Evolutionary conservation across 2,888 invertebrate species (phyloP).

Genomic region (Seladonia tumulorum): DNA sequence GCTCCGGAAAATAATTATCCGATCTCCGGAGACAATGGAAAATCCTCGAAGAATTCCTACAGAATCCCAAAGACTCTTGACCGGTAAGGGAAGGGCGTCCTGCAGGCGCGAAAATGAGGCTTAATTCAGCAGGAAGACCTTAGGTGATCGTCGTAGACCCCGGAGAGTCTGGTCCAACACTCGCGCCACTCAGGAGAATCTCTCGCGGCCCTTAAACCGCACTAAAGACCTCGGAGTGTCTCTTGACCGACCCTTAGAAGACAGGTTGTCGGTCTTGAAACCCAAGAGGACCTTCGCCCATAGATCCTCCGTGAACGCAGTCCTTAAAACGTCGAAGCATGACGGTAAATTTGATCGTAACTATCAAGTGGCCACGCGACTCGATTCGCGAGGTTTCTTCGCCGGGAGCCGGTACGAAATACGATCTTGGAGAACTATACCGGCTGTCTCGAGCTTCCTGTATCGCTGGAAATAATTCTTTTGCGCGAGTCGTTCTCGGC

Average conservation of each 20-base stretch:
- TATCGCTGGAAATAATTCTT: conserved; percentile 10
- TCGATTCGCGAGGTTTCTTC: conserved; percentile 17
- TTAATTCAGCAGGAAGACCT: not conserved
- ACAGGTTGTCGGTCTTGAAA: not conserved
- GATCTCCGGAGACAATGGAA: not conserved
- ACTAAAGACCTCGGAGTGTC: not conserved
- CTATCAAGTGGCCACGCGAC: not conserved
- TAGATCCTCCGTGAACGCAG: not conserved
- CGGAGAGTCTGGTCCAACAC: not conserved
- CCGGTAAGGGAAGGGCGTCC: not conserved
- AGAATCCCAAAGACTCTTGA: not conserved
- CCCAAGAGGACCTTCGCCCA: not conserved
- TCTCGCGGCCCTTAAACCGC: not conserved
- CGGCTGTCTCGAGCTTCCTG: conserved; percentile 24
- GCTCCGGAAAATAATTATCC: not conserved
- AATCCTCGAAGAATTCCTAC: not conserved
- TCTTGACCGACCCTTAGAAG: conserved; percentile 8
- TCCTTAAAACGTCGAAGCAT: not conserved
- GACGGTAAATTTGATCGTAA: not conserved
- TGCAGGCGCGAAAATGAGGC: not conserved
- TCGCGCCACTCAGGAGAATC: not conserved
- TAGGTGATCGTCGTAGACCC: not conserved
- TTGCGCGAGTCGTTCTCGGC: not conserved
- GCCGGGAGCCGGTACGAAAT: conserved; percentile 12
- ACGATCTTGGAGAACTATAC: conserved; percentile 30